A percentile compares a stretch with the other conserved stretches of the same genome.
phyloP scores from a whole-genome alignment of 2,113 vertebrate species.

The Melanocharis versteri region DNA sequence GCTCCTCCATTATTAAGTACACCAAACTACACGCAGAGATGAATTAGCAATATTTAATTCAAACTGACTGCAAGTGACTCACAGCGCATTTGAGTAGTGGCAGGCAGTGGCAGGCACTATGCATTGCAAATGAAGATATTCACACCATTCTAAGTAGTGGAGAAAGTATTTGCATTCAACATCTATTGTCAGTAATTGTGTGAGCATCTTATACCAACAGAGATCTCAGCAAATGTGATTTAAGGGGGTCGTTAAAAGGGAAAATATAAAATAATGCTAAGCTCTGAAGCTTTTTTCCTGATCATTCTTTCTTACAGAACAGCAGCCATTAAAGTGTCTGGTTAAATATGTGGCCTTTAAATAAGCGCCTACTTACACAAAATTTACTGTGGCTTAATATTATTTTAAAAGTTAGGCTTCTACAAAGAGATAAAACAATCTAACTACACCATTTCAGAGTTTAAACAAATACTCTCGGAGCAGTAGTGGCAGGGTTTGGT shows the following conservation, averaged over 20 bases:
- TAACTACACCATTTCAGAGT: not conserved
- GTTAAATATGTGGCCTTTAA: not conserved
- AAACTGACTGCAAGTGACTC: not conserved
- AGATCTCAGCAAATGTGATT: not conserved
- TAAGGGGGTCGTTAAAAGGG: not conserved
- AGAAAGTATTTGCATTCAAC: not conserved
- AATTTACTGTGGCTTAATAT: not conserved
- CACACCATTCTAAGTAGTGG: not conserved
- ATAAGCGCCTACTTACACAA: not conserved
- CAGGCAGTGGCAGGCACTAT: not conserved
- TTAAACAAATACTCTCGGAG: not conserved
- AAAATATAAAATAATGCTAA: not conserved
- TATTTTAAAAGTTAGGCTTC: not conserved
- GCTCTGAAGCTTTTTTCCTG: not conserved
- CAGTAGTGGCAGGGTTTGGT: not conserved
- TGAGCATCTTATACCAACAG: not conserved
- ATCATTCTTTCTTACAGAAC: not conserved
- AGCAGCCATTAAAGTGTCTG: constrained; percentile 10
- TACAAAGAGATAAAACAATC: not conserved
- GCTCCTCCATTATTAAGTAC: not conserved
- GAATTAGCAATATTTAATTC: not conserved
- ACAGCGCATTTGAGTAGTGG: not conserved
- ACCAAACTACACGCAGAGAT: not conserved
- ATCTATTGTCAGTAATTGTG: not conserved
- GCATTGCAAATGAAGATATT: constrained; percentile 12